phyloP scores from a whole-genome alignment of 2,888 invertebrate species.

The Petrophora chlorosata region DNA sequence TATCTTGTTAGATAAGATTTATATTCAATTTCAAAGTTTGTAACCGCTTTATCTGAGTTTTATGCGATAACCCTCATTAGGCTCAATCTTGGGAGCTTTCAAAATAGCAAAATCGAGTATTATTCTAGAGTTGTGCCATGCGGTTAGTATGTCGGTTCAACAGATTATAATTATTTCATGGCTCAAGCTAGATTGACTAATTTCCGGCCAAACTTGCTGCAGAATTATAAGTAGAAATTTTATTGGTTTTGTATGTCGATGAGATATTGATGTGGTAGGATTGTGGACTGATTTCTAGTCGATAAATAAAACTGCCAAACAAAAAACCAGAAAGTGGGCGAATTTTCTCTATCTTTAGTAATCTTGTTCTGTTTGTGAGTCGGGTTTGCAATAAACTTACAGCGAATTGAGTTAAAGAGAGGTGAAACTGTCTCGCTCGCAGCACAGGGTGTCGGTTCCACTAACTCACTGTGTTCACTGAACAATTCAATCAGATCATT shows the following conservation, averaged over 20 bases:
- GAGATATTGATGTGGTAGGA: no score
- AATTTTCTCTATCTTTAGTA: no score
- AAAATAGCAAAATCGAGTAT: not conserved
- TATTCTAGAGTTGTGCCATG: not conserved
- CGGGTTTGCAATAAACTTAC: conserved; percentile 38
- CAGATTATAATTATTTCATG: no score
- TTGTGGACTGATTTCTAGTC: no score
- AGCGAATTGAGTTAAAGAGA: conserved; percentile 36
- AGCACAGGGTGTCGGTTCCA: conserved; percentile 44
- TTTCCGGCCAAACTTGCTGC: no score
- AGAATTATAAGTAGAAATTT: no score
- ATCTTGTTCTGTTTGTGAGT: conserved; percentile 10
- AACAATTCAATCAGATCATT: conserved; percentile 59
- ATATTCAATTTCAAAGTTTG: conserved; percentile 18
- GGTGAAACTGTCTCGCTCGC: conserved; percentile 40
- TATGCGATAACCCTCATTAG: conserved; percentile 10
- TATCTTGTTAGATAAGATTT: conserved; percentile 24
- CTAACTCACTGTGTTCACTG: conserved; percentile 51
- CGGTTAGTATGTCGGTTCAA: no score
- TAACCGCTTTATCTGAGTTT: conserved; percentile 20
- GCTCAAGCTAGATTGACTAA: no score
- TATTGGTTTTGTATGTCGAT: no score
- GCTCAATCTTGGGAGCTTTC: conserved; percentile 3
- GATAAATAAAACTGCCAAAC: no score
- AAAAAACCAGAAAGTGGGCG: no score